Evolutionary conservation across 1,140 invertebrate genomes (phyloP).

Genomic region (Dryas iulia): DNA sequence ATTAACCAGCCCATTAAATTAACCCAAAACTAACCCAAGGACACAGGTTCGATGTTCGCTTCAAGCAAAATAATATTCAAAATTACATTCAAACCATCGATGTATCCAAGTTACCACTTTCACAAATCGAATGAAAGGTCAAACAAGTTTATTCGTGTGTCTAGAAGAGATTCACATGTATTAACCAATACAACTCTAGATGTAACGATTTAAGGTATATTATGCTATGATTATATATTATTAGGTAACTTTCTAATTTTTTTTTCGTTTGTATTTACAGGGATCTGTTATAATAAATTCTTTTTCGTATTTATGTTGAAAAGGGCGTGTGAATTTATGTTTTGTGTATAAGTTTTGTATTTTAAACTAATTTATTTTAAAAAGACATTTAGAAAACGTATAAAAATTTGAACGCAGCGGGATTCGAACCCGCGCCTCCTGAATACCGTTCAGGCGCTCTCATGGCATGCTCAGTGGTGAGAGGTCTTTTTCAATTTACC

Average conservation of each 20-base stretch:
- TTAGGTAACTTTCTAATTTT: neutral
- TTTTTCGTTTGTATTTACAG: neutral
- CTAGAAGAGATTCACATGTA: neutral
- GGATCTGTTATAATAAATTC: neutral
- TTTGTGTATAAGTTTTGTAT: neutral
- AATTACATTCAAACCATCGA: neutral
- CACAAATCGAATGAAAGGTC: conserved; percentile 60
- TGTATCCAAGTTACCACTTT: conserved; percentile 42
- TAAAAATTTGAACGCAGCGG: too few species aligned
- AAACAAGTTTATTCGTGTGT: conserved; percentile 43
- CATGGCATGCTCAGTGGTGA: too few species aligned
- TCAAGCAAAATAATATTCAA: neutral
- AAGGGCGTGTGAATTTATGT: neutral
- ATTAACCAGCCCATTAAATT: too few species aligned
- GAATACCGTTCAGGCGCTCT: too few species aligned
- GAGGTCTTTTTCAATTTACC: too few species aligned
- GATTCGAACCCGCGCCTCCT: too few species aligned
- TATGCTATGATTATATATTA: neutral
- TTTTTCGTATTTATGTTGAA: neutral
- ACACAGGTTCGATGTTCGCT: neutral
- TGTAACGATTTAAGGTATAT: neutral
- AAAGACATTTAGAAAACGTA: too few species aligned
- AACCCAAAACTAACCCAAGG: neutral
- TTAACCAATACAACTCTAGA: neutral
- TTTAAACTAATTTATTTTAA: too few species aligned